phyloP scores from a whole-genome alignment of 2,113 vertebrate genomes.

The Chamaetylas fuelleborni region DNA sequence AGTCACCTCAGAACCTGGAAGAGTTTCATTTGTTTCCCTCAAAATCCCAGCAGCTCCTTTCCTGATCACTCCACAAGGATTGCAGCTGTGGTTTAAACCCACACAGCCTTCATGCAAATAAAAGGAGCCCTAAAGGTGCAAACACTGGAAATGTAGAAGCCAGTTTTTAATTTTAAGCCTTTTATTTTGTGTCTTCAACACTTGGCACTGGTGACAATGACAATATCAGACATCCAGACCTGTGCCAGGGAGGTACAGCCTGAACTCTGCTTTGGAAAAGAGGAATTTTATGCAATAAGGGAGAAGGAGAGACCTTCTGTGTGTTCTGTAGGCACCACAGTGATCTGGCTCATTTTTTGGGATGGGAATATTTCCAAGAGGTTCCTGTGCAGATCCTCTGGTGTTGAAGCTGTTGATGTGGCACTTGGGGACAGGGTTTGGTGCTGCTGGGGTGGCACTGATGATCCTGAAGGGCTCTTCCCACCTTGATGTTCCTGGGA shows the following conservation, averaged over 20 bases:
- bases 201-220: background rate
- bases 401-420: background rate
- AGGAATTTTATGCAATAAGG: background rate
- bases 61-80: background rate
- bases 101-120: rapidly evolving
- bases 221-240: background rate
- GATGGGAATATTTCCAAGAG: background rate
- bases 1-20: background rate
- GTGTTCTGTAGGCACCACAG: background rate
- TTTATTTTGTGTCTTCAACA: background rate
- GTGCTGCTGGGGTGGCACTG: background rate
- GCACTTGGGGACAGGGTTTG: background rate
- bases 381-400: background rate
- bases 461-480: background rate
- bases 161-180: background rate
- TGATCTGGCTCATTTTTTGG: background rate
- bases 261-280: background rate
- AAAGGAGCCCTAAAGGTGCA: background rate
- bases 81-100: background rate
- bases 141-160: background rate
- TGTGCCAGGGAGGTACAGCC: background rate
- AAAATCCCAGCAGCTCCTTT: background rate
- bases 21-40: background rate
- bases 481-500: background rate
- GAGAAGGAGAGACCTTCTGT: background rate